Percentiles rank a stretch among this genome's conserved stretches.
Evolutionary conservation across 2,888 invertebrate species (phyloP).

Genomic region (Caenorhabditis afra): DNA sequence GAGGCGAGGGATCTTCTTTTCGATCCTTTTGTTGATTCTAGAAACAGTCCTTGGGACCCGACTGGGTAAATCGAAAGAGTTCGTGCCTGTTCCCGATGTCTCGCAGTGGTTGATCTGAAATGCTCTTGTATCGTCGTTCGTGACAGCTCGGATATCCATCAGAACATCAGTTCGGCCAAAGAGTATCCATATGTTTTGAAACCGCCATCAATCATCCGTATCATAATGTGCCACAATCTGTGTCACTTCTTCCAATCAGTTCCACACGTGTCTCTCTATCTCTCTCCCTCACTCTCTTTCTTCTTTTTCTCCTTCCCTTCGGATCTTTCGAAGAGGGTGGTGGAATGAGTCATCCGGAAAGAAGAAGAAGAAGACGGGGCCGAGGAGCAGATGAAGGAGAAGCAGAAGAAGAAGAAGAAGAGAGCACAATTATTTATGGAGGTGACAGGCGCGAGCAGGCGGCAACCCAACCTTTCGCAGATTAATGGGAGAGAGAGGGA

Average conservation of each 20-base stretch:
- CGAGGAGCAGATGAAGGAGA: neutral
- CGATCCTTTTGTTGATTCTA: no score
- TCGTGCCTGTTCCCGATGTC: no score
- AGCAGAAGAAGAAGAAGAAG: conserved; percentile 15
- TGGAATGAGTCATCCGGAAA: conserved; percentile 45
- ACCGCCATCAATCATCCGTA: conserved; percentile 49
- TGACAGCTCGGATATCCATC: neutral
- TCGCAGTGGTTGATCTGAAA: no score
- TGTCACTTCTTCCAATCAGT: conserved; percentile 21
- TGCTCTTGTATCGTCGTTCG: no score
- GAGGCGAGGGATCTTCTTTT: no score
- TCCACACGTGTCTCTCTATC: conserved; percentile 27
- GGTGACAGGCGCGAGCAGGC: conserved; percentile 58
- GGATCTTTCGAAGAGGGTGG: conserved; percentile 15
- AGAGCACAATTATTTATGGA: conserved; percentile 59
- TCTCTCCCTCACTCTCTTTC: neutral
- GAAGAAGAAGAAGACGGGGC: conserved; percentile 13
- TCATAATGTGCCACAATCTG: conserved; percentile 50
- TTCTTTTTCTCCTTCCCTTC: conserved; percentile 6
- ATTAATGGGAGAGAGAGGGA: conserved; percentile 35
- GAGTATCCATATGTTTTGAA: conserved; percentile 52
- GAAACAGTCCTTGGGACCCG: no score
- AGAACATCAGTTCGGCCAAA: conserved; percentile 38
- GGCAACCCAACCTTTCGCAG: conserved; percentile 56
- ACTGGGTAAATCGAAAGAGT: no score